Evolutionary conservation across 2,797 vertebrate genomes (phyloP).

Genomic region (Sus cebifrons): DNA sequence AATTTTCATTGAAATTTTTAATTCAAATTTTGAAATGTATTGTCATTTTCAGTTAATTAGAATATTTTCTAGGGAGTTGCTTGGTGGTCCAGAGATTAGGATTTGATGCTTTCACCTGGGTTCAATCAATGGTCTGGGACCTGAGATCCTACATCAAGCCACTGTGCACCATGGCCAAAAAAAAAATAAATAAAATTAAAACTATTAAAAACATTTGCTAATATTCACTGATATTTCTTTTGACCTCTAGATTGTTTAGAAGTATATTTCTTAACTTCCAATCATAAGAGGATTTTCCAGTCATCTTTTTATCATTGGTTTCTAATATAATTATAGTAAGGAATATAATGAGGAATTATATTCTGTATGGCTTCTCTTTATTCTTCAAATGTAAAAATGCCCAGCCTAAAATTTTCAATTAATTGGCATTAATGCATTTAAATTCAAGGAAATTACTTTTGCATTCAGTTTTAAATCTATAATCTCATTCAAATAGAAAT

Average conservation of each 20-base stretch:
- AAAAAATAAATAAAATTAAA: too few relatives aligned
- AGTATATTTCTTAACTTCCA: slow-evolving; percentile 25
- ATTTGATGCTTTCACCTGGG: too few relatives aligned
- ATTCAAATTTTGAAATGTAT: not conserved
- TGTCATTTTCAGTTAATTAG: not conserved
- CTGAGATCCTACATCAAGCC: too few relatives aligned
- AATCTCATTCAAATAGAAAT: not conserved
- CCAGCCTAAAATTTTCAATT: not conserved
- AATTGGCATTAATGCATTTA: not conserved
- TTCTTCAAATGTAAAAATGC: not conserved
- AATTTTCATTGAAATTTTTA: not conserved
- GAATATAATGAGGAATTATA: not conserved
- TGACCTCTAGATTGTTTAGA: not conserved
- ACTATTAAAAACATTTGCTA: slow-evolving; percentile 12
- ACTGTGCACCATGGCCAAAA: too few relatives aligned
- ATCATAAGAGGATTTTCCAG: not conserved
- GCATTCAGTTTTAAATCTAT: not conserved
- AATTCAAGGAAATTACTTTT: not conserved
- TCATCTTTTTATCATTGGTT: not conserved
- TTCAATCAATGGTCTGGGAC: too few relatives aligned
- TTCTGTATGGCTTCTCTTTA: not conserved
- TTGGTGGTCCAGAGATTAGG: too few relatives aligned
- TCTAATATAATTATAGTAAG: not conserved
- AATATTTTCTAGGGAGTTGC: not conserved
- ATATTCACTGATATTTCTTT: slow-evolving; percentile 15